Base-by-base conservation (phyloP, 2,113 vertebrate genomes). In the Phalacrocorax carbo region DNA sequence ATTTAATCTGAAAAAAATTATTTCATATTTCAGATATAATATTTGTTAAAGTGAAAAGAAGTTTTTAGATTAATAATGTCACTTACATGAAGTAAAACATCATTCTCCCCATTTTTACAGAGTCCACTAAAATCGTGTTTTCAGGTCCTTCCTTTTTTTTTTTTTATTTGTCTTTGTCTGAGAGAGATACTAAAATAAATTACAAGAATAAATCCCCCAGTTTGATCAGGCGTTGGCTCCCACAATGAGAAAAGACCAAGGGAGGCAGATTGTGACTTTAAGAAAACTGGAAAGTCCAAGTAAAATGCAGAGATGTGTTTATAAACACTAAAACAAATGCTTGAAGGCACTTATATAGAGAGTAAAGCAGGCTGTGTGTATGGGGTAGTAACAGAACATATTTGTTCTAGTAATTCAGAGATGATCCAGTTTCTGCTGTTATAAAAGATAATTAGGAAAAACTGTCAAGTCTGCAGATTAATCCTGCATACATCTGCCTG, bases 381-480 rank as follows among this genome's bases (percentile, higher is more conserved):
- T 94, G 90, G 76, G 81, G 68, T 94, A 73, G 83, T 81, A 96
- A 85, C 54, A 94, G 44, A 94, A 61, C 10, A 58, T 94, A 69
- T 88, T 96, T 98, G 54, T 97, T 94, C 93, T 80, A 54, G 65
- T 81, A 95, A 76, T 88, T 97, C 94, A 84, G 95, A 94, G 82
- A 96, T 71, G 64, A 98, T 96, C 84, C 86, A 95, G 78, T 92
- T 96, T 94, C 83, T 97, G 82, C 82, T 96, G 42, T 97, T 97
- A 96, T 46, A 90, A 97, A 97, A 97, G 94, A 97, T 97, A 98
- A 98, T 98, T 98, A 97, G 85, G 88, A 79, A 97, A 98, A 98
- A 96, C 96, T 98, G 97, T 98, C 97, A 98, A 98, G 94, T 48
- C 93, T 97, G 94, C 86, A 97, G 97, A 96, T 98, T 98, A 98